A percentile compares a stretch with the other conserved stretches of the same genome.
Conservation (phyloP, 2,888 invertebrate genomes). For the Amphipyra berbera region DNA sequence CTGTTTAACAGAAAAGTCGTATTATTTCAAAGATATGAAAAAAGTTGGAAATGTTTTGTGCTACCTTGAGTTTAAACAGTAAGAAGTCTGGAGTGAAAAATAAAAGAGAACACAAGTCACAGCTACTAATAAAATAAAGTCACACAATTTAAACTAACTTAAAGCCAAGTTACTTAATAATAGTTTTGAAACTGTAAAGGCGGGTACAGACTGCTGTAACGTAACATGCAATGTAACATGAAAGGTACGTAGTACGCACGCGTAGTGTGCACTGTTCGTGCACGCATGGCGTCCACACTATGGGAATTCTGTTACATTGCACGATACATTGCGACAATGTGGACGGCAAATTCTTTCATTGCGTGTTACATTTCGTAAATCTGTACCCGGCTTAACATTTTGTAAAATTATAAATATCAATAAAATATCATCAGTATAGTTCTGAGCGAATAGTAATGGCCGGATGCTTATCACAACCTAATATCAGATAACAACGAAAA, state of each 20-base stretch:
- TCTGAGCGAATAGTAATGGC: constrained; percentile 62
- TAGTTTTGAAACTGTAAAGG: constrained; percentile 5
- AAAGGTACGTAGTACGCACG: too few relatives aligned
- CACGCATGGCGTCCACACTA: too few relatives aligned
- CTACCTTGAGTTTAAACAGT: constrained; percentile 19
- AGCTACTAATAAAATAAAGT: constrained; percentile 13
- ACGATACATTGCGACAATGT: too few relatives aligned
- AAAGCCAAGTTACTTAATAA: constrained; percentile 10
- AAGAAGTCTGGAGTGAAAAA: not conserved
- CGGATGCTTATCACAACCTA: constrained; percentile 76
- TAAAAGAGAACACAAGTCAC: constrained; percentile 23
- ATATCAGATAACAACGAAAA: constrained; percentile 51
- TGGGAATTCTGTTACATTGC: too few relatives aligned
- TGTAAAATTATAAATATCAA: constrained; percentile 30
- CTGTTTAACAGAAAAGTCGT: constrained; percentile 38
- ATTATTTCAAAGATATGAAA: constrained; percentile 1
- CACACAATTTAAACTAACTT: constrained; percentile 16
- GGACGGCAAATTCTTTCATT: too few relatives aligned
- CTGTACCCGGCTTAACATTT: too few relatives aligned
- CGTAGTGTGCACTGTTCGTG: too few relatives aligned
- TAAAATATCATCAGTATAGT: constrained; percentile 25
- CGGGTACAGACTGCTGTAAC: too few relatives aligned
- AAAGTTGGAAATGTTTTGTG: constrained; percentile 37
- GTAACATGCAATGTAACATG: too few relatives aligned
- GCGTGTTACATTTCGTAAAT: too few relatives aligned